Conservation (phyloP, 2,113 vertebrate species). For the Naja naja region DNA sequence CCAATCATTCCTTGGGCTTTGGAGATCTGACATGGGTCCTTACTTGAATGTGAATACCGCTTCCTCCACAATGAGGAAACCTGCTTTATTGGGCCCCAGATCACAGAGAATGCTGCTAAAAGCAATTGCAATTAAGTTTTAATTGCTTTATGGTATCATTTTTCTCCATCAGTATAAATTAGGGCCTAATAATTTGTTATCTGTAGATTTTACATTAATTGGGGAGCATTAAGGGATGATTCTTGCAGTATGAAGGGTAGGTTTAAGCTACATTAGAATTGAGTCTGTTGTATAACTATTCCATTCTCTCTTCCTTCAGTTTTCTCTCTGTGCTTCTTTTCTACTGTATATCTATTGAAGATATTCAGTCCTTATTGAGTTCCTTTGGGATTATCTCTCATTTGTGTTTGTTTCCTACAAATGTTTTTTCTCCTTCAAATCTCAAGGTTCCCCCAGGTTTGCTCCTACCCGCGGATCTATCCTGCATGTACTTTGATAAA, state of each 20-base stretch:
- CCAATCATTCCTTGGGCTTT: background rate
- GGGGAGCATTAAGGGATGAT: background rate
- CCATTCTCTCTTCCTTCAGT: background rate
- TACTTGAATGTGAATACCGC: background rate
- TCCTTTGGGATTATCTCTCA: too few relatives aligned
- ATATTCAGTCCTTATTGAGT: background rate
- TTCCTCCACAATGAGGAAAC: background rate
- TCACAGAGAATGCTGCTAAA: background rate
- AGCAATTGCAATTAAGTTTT: background rate
- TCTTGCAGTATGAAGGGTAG: background rate
- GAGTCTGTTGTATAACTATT: background rate
- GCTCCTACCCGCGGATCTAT: background rate
- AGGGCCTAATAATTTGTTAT: background rate
- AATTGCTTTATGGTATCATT: background rate
- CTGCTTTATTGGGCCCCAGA: background rate
- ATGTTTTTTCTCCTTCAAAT: background rate
- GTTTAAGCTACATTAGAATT: background rate
- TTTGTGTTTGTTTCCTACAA: background rate
- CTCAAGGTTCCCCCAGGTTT: background rate
- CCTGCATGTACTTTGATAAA: too few relatives aligned
- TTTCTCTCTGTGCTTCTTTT: background rate
- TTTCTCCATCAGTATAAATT: constrained; percentile 20
- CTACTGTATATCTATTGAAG: background rate
- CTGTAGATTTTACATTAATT: background rate
- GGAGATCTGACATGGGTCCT: background rate